Conservation (phyloP, 1,140 invertebrate species). For the Nephotettix cincticeps region DNA sequence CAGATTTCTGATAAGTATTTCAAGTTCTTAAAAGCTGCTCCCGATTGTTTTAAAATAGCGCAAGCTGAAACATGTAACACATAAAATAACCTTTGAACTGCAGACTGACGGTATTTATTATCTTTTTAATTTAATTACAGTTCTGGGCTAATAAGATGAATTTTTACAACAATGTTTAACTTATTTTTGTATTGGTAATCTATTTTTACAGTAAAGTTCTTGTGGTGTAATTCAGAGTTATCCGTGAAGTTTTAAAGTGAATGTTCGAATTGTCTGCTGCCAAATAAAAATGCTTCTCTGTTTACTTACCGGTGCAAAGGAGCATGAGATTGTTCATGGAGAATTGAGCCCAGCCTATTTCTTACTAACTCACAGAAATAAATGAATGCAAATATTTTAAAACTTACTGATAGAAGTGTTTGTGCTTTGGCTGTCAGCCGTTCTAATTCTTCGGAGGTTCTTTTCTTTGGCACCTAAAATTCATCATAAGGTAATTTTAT, state of each 20-base stretch:
- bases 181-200: not conserved
- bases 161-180: not conserved
- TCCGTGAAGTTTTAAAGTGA: not conserved
- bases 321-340: not conserved
- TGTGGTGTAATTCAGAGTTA: not conserved
- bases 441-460: slow-evolving; percentile 31
- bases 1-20: no score
- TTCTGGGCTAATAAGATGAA: no score
- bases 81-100: no score
- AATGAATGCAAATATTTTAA: no score
- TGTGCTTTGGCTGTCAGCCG: not conserved
- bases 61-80: no score
- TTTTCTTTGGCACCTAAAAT: slow-evolving; percentile 42
- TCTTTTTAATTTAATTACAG: no score
- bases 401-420: not conserved
- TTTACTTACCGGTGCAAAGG: not conserved
- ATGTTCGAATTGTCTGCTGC: not conserved
- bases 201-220: not conserved
- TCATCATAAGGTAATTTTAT: slow-evolving; percentile 37
- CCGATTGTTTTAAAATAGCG: no score
- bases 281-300: not conserved
- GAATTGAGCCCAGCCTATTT: no score
- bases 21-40: no score
- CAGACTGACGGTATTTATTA: no score
- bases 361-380: no score